Base-by-base conservation (phyloP, 2,888 invertebrate species). In the Pseudococcus longispinus region DNA sequence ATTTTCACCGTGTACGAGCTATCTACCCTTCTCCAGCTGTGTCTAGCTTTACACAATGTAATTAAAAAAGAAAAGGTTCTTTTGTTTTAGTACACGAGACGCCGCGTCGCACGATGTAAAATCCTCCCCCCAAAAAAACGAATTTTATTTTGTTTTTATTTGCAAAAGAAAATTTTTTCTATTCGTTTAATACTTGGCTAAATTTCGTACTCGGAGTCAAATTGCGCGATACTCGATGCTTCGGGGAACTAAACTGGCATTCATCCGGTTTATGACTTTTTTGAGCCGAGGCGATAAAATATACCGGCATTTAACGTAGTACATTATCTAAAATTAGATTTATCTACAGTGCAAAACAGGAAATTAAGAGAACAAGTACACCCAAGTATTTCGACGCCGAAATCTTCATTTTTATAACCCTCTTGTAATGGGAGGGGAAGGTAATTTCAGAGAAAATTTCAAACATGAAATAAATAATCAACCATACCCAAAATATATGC, bases 31-130 rank as follows among this genome's bases (percentile, higher is more conserved):
- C 29, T 70, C 15, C 18, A 18, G 29, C 9, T 18, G 29, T 29
- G 29, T 29, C 29, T 70, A 4, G 70, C 70, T 32, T 70, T 29
- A 29, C 70, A 29, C 29, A 70, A 70, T 18, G 70, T 70, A 70
- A 70, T 70, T 70, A 70, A 70, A 70, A 70, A 70, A 70, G 29
- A 70, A 29, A 70, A 70, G 29, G 18, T 32, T 70, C 18, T 70
- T 18, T 70, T 29, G 29, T 70, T 70, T 70, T 18, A 70, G 65
- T 65, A 65, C 26, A 65, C 65, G 26, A 65, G 60, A 60, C 60
- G 60, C 20, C 60, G 65, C 65, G 20, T 23, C 23, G 23, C 23
- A 37, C 9, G 32, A 32, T 32, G 23, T 60, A 60, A 60, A 60
- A 60, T 60, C 23, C 60, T n/a, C n/a, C 44, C n/a, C 51, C n/a